Evolutionary conservation across 1,140 invertebrate genomes (phyloP), one percentile per base, ranked within the genome.

Genomic region (Whitmania pigra): DNA sequence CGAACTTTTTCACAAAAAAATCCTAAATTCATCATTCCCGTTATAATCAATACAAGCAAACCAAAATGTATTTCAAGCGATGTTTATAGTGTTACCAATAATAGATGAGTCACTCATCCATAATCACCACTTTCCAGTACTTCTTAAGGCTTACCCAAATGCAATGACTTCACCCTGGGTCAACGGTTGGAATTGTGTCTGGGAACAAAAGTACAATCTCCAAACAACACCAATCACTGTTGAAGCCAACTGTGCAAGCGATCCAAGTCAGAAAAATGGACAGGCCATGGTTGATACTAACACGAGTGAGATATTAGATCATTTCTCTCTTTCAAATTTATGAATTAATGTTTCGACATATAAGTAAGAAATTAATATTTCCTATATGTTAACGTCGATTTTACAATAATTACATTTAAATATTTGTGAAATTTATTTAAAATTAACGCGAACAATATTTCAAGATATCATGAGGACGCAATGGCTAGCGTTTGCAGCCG

Each of bases 161-260:
- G 11, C 29, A 22, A 4, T 63, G 22, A 31, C 57, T 22, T 63
- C 15, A 63, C 20, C 57, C 29, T 63, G 57, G 57, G 57, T 63
- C 11, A 63, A 22, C 57, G 57, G 57, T n/a, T 22, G 29, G 22
- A 25, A 31, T 22, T 63, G 57, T 31, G 57, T 63, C 22, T 63
- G 57, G 57, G 57, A 63, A 31, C 57, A 63, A n/a, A 63, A 63
- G 29, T 63, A 63, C 57, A 63, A 63, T 13, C 29, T 63, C 22
- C 57, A 63, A 63, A 25, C 15, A 25, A 25, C 57, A 25, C 57
- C 57, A 4, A 25, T 63, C 1, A 63, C 22, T 11, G 29, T n/a
- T n/a, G 57, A 63, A 25, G 57, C 22, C 57, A 63, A 63, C 57
- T 63, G 57, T 31, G 57, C 22, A 25, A 22, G 22, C 22, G 57